phyloP scores from a whole-genome alignment of 2,888 invertebrate genomes.

The Idaea aversata region DNA sequence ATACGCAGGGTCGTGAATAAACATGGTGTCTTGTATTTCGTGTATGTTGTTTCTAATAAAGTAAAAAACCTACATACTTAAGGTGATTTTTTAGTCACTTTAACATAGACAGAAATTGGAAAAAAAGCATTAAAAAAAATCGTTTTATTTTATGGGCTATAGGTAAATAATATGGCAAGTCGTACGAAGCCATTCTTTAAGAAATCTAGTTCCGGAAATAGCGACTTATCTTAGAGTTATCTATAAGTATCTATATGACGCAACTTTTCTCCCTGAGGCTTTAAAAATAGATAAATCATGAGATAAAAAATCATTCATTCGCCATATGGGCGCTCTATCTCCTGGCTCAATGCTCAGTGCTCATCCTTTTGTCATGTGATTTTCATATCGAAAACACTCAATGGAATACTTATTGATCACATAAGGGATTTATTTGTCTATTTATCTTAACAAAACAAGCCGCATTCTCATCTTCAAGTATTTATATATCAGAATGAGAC shows the following conservation, averaged over 20 bases:
- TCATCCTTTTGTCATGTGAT: neutral
- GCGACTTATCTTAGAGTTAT: slow-evolving; percentile 7
- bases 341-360: neutral
- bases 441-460: neutral
- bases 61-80: too few species aligned
- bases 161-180: too few species aligned
- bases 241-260: neutral
- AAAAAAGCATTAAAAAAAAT: too few species aligned
- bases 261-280: neutral
- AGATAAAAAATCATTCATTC: neutral
- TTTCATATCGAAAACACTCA: neutral
- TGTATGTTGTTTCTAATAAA: too few species aligned
- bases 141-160: too few species aligned
- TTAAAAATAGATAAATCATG: neutral
- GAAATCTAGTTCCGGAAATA: slow-evolving; percentile 2
- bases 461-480: neutral
- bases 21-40: too few species aligned
- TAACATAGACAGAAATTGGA: too few species aligned
- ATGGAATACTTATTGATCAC: neutral
- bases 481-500: neutral
- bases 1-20: too few species aligned
- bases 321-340: neutral
- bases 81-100: too few species aligned
- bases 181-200: too few species aligned
- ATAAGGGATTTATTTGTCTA: neutral